Evolutionary conservation across 2,888 invertebrate species (phyloP).

Genomic region (Cloeon dipterum): DNA sequence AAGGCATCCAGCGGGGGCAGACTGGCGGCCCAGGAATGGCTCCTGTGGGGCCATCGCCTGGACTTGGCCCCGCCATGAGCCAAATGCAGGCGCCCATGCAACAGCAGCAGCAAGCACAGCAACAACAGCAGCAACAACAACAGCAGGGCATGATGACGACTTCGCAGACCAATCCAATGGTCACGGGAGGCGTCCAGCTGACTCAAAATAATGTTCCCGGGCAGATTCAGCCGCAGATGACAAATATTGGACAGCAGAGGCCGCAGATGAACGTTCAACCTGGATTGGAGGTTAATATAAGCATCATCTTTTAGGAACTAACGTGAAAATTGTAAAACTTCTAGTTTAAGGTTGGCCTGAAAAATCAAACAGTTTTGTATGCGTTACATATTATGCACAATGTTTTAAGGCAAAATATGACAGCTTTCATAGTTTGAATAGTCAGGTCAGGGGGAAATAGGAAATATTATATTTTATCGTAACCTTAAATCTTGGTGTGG

Average conservation of each 20-base stretch:
- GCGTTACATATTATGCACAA: too few relatives aligned
- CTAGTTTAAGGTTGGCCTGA: too few relatives aligned
- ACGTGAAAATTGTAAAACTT: too few relatives aligned
- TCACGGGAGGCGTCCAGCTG: constrained; percentile 33
- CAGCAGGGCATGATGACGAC: constrained; percentile 24
- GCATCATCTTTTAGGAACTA: too few relatives aligned
- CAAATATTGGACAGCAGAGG: neutral
- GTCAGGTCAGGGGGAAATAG: too few relatives aligned
- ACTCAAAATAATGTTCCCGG: constrained; percentile 16
- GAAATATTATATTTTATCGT: too few relatives aligned
- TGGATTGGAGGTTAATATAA: too few relatives aligned
- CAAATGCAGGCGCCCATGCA: neutral
- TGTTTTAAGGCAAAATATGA: too few relatives aligned
- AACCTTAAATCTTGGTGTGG: too few relatives aligned
- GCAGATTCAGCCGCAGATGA: neutral
- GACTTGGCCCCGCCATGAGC: neutral
- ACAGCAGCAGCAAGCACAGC: constrained; percentile 15
- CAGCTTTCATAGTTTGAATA: too few relatives aligned
- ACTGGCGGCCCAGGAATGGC: constrained; percentile 9
- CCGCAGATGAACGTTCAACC: too few relatives aligned
- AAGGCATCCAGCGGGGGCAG: constrained; percentile 27
- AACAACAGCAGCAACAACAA: constrained; percentile 5
- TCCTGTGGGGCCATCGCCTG: neutral
- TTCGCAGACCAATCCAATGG: constrained; percentile 25
- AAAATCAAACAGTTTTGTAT: too few relatives aligned